A percentile compares a stretch with the other conserved stretches of the same genome.
These are phyloP conservation scores for Silurus asotus DNA, from an alignment of 2,113 vertebrate genomes.

Conservation along the genomic window DNA sequence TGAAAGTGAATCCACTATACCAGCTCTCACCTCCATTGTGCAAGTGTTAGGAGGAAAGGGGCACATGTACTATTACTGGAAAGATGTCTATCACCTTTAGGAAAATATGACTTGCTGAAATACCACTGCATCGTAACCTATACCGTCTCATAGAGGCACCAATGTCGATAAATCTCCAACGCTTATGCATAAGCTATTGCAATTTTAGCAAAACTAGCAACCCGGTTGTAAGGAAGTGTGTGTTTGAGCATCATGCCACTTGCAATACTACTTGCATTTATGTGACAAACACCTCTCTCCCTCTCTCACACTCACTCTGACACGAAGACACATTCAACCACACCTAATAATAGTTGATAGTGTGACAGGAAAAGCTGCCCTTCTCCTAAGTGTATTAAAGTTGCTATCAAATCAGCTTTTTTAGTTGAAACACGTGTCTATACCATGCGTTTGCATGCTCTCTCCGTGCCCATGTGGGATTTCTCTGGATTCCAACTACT, in stretches of 20 bases:
- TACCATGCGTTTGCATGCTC: not conserved
- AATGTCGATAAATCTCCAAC: not conserved
- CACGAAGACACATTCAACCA: slow-evolving; percentile 21
- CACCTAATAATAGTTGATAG: slow-evolving; percentile 47
- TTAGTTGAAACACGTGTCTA: not conserved
- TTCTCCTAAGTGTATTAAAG: not conserved
- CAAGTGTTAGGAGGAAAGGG: not conserved
- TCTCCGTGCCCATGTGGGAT: not conserved
- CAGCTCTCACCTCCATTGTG: slow-evolving; percentile 6
- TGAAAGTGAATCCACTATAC: slow-evolving; percentile 34
- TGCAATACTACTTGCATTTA: not conserved
- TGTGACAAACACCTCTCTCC: not conserved
- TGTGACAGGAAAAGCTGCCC: slow-evolving; percentile 29
- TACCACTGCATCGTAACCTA: not conserved
- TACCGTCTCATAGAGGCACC: not conserved
- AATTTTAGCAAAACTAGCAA: not conserved
- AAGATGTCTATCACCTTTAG: slow-evolving; percentile 21
- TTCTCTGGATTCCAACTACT: not conserved
- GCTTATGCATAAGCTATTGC: not conserved
- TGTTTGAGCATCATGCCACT: not conserved
- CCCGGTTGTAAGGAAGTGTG: not conserved
- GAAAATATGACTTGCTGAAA: slow-evolving; percentile 9
- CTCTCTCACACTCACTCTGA: not conserved
- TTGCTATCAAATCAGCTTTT: not conserved
- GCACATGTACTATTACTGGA: not conserved